Conservation (phyloP, 2,113 vertebrate species). For the Albula goreensis region DNA sequence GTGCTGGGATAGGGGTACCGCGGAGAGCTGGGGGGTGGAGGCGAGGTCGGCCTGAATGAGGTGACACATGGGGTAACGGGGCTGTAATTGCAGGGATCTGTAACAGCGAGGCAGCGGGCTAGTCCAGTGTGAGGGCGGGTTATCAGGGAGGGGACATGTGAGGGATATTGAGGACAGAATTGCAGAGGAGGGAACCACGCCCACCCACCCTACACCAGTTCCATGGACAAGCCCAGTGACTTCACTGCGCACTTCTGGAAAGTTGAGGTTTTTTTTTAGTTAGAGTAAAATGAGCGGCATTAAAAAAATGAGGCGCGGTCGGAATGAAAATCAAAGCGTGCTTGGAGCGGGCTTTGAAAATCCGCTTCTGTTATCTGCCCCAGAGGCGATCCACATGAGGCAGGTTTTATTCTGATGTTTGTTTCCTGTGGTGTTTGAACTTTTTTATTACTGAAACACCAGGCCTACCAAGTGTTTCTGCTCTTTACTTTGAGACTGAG, state of each 20-base stretch:
- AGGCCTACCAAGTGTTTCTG: neutral
- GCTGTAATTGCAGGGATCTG: neutral
- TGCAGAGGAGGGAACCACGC: neutral
- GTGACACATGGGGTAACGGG: neutral
- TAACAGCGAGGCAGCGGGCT: neutral
- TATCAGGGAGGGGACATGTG: too few species aligned
- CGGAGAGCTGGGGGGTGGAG: neutral
- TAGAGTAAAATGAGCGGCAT: neutral
- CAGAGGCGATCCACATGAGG: neutral
- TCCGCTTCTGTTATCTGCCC: neutral
- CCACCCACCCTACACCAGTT: too few species aligned
- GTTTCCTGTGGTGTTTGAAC: neutral
- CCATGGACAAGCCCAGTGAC: neutral
- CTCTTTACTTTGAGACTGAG: neutral
- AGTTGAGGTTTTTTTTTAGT: neutral
- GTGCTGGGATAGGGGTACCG: conserved; percentile 1
- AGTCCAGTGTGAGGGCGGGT: too few species aligned
- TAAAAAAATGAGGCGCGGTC: neutral
- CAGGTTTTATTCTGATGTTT: neutral
- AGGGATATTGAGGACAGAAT: neutral
- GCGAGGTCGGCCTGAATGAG: neutral
- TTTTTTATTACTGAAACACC: neutral
- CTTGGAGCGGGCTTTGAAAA: neutral
- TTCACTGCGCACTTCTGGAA: neutral
- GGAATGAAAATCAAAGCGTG: neutral